Evolutionary conservation across 1,140 invertebrate species (phyloP).

Genomic region (Drosophila littoralis): DNA sequence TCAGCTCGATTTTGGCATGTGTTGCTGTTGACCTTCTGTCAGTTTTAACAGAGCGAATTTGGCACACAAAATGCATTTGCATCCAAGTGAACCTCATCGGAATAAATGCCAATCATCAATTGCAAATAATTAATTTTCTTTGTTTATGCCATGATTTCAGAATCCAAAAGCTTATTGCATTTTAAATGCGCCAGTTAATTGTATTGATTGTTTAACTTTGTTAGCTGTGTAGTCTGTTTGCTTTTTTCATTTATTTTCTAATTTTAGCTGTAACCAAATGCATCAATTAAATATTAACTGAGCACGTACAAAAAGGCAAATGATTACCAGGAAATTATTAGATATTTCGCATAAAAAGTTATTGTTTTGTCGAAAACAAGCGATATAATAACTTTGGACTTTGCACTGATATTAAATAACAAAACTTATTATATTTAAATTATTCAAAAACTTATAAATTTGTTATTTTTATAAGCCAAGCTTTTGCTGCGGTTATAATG

Average conservation of each 20-base stretch:
- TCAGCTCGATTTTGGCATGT: not conserved
- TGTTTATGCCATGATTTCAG: constrained; percentile 7
- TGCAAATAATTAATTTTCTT: constrained; percentile 18
- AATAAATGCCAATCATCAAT: constrained; percentile 29
- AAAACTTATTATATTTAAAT: no score
- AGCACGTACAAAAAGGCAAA: not conserved
- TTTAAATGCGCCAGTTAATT: constrained; percentile 9
- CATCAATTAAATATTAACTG: no score
- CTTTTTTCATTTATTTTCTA: not conserved
- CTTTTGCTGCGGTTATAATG: no score
- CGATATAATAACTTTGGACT: no score
- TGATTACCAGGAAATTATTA: no score
- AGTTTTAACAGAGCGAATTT: not conserved
- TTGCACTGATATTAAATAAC: no score
- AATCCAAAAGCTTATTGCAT: constrained; percentile 1
- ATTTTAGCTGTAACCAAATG: not conserved
- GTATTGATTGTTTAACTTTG: constrained; percentile 1
- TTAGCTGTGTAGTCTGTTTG: not conserved
- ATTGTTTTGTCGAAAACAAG: no score
- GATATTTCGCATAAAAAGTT: no score
- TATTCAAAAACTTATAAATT: no score
- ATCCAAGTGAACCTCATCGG: not conserved
- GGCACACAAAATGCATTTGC: constrained; percentile 22
- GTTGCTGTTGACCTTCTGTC: not conserved
- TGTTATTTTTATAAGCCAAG: no score